Percentiles rank a stretch among this genome's conserved stretches.
These are phyloP conservation scores for Gibbula magus DNA, from an alignment of 2,888 invertebrate species.

Conservation along the genomic window DNA sequence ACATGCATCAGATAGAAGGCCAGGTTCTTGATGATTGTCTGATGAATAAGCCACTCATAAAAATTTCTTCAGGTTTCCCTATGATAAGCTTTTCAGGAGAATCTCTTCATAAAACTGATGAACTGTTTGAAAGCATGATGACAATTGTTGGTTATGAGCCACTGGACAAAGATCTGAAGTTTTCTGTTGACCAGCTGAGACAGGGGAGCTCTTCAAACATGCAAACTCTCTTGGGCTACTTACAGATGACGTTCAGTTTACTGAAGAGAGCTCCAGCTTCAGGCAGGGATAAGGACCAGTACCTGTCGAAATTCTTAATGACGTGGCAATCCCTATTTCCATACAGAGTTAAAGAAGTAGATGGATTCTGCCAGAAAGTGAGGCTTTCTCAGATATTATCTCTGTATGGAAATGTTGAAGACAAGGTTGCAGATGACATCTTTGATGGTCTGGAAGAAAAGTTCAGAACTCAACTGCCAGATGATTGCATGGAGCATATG, in stretches of 20 bases:
- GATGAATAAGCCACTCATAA: slow-evolving; percentile 20
- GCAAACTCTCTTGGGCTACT: neutral
- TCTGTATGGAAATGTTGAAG: slow-evolving; percentile 14
- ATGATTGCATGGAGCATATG: slow-evolving; percentile 10
- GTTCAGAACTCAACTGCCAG: slow-evolving; percentile 33
- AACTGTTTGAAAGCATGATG: neutral
- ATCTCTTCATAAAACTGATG: neutral
- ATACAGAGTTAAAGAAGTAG: neutral
- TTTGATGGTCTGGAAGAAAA: slow-evolving; percentile 41
- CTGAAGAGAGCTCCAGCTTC: neutral
- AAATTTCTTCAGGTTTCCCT: neutral
- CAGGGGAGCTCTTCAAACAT: neutral
- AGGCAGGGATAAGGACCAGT: neutral
- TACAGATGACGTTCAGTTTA: slow-evolving; percentile 14
- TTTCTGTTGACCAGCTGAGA: neutral
- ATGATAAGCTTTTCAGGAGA: slow-evolving; percentile 16
- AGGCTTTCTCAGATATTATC: neutral
- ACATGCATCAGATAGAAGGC: slow-evolving; percentile 19
- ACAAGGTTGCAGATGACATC: slow-evolving; percentile 23
- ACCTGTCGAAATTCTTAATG: neutral
- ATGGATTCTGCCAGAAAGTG: neutral
- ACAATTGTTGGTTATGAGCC: neutral
- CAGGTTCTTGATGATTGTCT: neutral
- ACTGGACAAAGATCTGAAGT: neutral
- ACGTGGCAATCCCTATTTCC: slow-evolving; percentile 13